Evolutionary conservation across 53 echinoderm and acorn worm genomes (phyloP).

Genomic region (Mesocentrotus franciscanus): DNA sequence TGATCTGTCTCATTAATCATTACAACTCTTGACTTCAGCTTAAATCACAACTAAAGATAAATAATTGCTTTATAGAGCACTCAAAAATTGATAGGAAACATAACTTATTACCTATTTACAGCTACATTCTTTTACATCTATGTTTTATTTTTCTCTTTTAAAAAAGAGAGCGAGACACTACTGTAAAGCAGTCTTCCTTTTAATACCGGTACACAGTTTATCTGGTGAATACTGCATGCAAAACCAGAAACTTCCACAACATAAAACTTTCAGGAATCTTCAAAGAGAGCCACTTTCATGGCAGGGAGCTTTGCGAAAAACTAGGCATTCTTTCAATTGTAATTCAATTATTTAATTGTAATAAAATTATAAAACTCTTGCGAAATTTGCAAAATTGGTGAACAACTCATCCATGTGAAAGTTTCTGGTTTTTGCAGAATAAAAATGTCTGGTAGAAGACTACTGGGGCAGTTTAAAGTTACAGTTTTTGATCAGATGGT

Average conservation of each 20-base stretch:
- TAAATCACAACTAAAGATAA: slow-evolving; percentile 25
- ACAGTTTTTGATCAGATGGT: slow-evolving; percentile 50
- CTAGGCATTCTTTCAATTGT: too few species aligned
- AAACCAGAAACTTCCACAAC: too few species aligned
- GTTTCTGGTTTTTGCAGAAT: not conserved
- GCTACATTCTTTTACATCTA: not conserved
- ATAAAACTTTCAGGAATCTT: too few species aligned
- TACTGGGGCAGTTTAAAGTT: slow-evolving; percentile 40
- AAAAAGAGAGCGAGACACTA: not conserved
- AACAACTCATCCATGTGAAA: too few species aligned
- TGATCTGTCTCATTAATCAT: not conserved
- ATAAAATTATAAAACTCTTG: too few species aligned
- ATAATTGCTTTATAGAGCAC: not conserved
- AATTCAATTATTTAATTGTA: too few species aligned
- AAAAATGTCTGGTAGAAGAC: not conserved
- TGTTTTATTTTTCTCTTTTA: not conserved
- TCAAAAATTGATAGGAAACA: not conserved
- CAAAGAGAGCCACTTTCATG: too few species aligned
- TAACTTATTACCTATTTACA: not conserved
- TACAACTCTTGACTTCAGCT: not conserved
- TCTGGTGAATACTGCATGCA: too few species aligned
- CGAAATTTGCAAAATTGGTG: too few species aligned
- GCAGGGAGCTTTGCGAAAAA: too few species aligned
- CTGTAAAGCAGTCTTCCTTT: not conserved
- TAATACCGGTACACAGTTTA: too few species aligned